Evolutionary conservation across 2,888 invertebrate species (phyloP).

Genomic region (Drosophila bunnanda): DNA sequence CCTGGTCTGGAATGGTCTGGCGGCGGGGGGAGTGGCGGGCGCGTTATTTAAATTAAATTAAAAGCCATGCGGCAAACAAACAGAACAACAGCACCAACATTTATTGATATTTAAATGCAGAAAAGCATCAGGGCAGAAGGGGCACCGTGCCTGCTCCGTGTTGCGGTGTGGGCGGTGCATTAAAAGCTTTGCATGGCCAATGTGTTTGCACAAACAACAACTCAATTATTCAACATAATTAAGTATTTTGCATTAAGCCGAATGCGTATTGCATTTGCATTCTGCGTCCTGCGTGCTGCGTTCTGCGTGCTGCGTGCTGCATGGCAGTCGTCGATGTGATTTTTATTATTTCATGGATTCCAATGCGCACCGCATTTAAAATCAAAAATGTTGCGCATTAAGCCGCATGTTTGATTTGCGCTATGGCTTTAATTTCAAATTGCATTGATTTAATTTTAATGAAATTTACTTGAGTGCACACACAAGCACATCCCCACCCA

Average conservation of each 20-base stretch:
- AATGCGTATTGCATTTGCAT: slow-evolving; percentile 53
- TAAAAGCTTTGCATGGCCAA: slow-evolving; percentile 75
- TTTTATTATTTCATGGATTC: slow-evolving; percentile 73
- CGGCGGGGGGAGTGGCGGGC: slow-evolving; percentile 17
- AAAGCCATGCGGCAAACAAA: slow-evolving; percentile 69
- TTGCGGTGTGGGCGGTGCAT: slow-evolving; percentile 69
- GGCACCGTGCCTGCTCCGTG: slow-evolving; percentile 25
- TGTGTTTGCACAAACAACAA: slow-evolving; percentile 74
- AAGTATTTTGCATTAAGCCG: slow-evolving; percentile 80
- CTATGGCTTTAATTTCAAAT: slow-evolving; percentile 72
- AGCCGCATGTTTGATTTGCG: slow-evolving; percentile 70
- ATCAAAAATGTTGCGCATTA: slow-evolving; percentile 75
- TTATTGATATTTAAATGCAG: slow-evolving; percentile 77
- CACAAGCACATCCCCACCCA: neutral
- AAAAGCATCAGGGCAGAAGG: slow-evolving; percentile 3
- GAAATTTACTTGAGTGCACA: slow-evolving; percentile 63
- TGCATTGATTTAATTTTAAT: slow-evolving; percentile 72
- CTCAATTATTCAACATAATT: slow-evolving; percentile 82
- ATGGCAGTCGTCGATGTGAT: slow-evolving; percentile 43
- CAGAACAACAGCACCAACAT: slow-evolving; percentile 60
- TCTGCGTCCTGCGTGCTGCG: slow-evolving; percentile 34
- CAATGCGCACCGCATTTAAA: slow-evolving; percentile 72
- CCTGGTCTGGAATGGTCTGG: neutral
- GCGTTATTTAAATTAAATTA: slow-evolving; percentile 76
- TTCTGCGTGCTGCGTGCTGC: slow-evolving; percentile 22